These are phyloP conservation scores for Tenthredo mesomela DNA, from an alignment of 2,888 invertebrate genomes.

Conservation along the genomic window DNA sequence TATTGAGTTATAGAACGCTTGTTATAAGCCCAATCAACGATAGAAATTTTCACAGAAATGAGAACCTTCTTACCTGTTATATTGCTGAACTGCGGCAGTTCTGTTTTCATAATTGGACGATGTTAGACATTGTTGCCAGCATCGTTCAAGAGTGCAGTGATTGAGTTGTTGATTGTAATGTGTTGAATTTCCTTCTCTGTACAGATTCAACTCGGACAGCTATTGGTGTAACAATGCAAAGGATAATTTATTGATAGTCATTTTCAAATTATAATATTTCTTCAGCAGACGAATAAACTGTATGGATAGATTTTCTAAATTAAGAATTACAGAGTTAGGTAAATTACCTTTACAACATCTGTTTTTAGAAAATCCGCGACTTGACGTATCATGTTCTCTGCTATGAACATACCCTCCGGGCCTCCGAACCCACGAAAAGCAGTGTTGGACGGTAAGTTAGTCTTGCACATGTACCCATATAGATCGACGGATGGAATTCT, in stretches of 20 bases:
- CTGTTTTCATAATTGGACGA: slow-evolving; percentile 84
- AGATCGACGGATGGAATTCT: slow-evolving; percentile 87
- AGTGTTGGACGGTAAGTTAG: slow-evolving; percentile 95
- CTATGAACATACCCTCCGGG: slow-evolving; percentile 94
- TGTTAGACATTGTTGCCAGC: slow-evolving; percentile 89
- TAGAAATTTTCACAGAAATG: slow-evolving; percentile 3
- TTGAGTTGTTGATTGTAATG: slow-evolving; percentile 88
- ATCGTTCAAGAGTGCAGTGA: slow-evolving; percentile 86
- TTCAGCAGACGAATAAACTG: neutral
- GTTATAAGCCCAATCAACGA: neutral
- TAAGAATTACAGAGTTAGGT: neutral
- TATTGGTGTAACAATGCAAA: slow-evolving; percentile 62
- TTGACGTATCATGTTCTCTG: slow-evolving; percentile 88
- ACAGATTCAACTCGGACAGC: slow-evolving; percentile 87
- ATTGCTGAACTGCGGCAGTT: slow-evolving; percentile 82
- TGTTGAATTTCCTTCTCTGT: slow-evolving; percentile 87
- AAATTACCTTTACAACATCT: slow-evolving; percentile 83
- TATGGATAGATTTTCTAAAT: neutral
- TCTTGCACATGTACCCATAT: slow-evolving; percentile 88
- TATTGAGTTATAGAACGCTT: neutral
- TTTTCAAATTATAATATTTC: neutral
- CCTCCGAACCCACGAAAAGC: slow-evolving; percentile 96
- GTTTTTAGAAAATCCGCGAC: slow-evolving; percentile 87
- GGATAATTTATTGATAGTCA: neutral
- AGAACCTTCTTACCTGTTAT: slow-evolving; percentile 83